Conservation (phyloP, 2,888 invertebrate genomes). For the Caradrina kadenii region DNA sequence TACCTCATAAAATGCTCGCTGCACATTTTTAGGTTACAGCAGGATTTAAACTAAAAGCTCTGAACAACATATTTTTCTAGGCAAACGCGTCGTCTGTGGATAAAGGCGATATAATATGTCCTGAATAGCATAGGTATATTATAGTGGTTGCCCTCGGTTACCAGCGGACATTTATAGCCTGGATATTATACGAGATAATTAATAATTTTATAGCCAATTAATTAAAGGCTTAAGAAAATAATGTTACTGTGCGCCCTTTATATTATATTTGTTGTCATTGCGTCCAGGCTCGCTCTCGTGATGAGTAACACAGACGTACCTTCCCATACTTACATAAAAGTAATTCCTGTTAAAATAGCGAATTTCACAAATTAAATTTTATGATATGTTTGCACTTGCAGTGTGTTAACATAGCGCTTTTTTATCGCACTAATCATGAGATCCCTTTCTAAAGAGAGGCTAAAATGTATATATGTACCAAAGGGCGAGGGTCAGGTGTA, state of each 20-base stretch:
- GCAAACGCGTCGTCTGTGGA: neutral
- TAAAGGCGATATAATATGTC: conserved; percentile 10
- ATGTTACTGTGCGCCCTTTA: conserved; percentile 1
- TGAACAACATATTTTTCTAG: conserved; percentile 23
- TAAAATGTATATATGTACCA: too few species aligned
- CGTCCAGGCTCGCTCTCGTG: neutral
- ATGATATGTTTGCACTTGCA: too few species aligned
- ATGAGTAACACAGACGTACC: neutral
- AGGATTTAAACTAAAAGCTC: conserved; percentile 28
- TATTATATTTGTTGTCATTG: conserved; percentile 3
- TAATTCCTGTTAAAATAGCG: too few species aligned
- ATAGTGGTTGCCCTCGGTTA: neutral
- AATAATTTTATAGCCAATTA: conserved; percentile 40
- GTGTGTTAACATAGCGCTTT: neutral
- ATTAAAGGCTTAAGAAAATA: conserved; percentile 22
- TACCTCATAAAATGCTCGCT: conserved; percentile 6
- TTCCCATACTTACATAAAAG: too few species aligned
- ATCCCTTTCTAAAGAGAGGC: neutral
- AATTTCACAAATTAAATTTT: too few species aligned
- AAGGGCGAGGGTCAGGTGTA: too few species aligned
- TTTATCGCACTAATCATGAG: neutral
- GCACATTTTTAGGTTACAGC: conserved; percentile 10
- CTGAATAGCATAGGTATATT: neutral
- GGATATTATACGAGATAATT: conserved; percentile 40
- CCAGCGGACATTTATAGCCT: conserved; percentile 25